A percentile compares a stretch with the other conserved stretches of the same genome.
phyloP scores from a whole-genome alignment of 1,140 invertebrate species.

The Metopolophium dirhodum region DNA sequence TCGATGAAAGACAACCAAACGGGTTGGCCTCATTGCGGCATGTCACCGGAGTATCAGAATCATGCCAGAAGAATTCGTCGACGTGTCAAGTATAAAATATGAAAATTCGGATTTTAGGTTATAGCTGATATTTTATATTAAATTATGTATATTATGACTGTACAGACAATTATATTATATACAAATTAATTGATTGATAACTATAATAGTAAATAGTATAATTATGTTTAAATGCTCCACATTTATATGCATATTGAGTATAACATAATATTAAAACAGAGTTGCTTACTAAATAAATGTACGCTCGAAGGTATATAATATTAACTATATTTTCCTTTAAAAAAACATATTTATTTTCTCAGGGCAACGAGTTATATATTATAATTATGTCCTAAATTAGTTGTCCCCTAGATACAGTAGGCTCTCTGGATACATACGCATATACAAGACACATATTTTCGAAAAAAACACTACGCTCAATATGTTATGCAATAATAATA shows the following conservation, averaged over 20 bases:
- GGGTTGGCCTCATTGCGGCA: not conserved
- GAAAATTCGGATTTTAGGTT: not conserved
- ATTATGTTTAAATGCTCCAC: not conserved
- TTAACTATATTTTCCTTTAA: not conserved
- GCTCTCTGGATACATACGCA: not conserved
- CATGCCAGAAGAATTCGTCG: not conserved
- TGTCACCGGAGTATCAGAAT: not conserved
- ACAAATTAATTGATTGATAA: not conserved
- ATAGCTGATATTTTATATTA: too few relatives aligned
- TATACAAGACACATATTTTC: not conserved
- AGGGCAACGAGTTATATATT: not conserved
- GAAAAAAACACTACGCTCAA: not conserved
- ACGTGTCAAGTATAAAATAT: not conserved
- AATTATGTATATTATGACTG: too few relatives aligned
- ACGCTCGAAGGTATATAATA: not conserved
- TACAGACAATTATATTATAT: not conserved
- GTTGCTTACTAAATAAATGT: not conserved
- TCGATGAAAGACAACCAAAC: too few relatives aligned
- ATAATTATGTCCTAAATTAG: not conserved
- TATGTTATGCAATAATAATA: not conserved
- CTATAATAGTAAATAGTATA: not conserved
- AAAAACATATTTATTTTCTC: not conserved
- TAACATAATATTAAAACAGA: too few relatives aligned
- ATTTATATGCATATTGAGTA: too few relatives aligned
- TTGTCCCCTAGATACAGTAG: not conserved